Evolutionary conservation across 2,113 vertebrate genomes (phyloP), one percentile per base, ranked within the genome.

Genomic region (Oreochromis niloticus): DNA sequence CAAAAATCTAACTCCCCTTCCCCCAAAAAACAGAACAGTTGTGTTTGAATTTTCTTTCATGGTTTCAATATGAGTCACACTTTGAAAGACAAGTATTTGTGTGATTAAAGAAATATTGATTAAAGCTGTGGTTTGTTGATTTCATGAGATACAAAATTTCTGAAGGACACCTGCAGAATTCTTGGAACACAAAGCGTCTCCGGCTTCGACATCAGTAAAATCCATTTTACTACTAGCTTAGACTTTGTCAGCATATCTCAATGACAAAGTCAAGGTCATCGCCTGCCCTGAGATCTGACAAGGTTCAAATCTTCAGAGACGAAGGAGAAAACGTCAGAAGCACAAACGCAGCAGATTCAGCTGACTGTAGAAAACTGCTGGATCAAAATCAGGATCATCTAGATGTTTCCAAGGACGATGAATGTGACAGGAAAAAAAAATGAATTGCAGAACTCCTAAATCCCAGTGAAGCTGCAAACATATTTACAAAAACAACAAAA

Each of bases 191-290:
- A 52, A 78, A 52, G 11, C 0, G 6, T 30, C 46, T 78, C 24
- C 0, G 17, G 46, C 73, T 78, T 14, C n/a, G 9, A 36, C 73
- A 30, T 16, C 89, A 85, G 54, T 56, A 48, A 86, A 85, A 89
- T 59, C 87, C 54, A 52, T 87, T 41, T 75, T 85, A 56, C 78
- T 22, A 13, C 41, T 36, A 9, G 57, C 81, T 81, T 36, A 43
- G 82, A 85, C 88, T 90, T 85, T 85, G 92, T 93, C 85, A 87
- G 90, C 93, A 66, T 16, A 89, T 92, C 61, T 90, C 92, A 93
- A 87, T 85, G 91, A 89, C 83, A 85, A 82, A 80, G 27, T 48
- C 85, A 89, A 92, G 93, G 94, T 91, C 92, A 91, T 88, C 86
- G 82, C 39, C 63, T 61, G 68, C 80, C 79, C 87, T 68, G 80